phyloP scores from a whole-genome alignment of 2,113 vertebrate genomes.

The Albula glossodonta region DNA sequence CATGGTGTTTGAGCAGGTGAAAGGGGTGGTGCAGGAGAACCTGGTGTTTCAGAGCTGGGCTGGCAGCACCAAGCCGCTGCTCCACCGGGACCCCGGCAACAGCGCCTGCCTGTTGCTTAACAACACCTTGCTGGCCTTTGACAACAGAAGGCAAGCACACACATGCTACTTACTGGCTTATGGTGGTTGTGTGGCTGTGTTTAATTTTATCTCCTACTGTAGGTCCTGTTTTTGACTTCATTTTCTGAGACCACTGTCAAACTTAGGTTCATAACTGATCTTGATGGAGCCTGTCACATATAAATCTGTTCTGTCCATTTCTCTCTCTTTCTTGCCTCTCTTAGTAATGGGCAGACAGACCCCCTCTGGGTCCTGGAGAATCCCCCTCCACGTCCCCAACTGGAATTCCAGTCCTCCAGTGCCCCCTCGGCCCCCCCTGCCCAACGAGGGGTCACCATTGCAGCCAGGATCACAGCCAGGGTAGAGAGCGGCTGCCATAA shows the following conservation, averaged over 20 bases:
- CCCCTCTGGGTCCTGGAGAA: slow-evolving; percentile 73
- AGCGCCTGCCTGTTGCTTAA: slow-evolving; percentile 76
- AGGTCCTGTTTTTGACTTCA: neutral
- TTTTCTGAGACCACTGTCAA: neutral
- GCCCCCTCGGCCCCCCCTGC: slow-evolving; percentile 61
- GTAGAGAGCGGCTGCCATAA: slow-evolving; percentile 82
- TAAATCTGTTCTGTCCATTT: neutral
- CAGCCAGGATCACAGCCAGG: slow-evolving; percentile 78
- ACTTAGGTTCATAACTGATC: no score
- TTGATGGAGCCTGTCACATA: no score
- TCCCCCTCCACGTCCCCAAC: slow-evolving; percentile 77
- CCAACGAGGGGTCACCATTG: slow-evolving; percentile 72
- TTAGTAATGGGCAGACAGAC: slow-evolving; percentile 54
- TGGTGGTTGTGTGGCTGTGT: neutral
- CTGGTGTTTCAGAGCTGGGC: slow-evolving; percentile 82
- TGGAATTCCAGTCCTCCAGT: slow-evolving; percentile 60
- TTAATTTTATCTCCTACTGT: neutral
- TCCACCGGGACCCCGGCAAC: slow-evolving; percentile 68
- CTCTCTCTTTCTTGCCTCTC: neutral
- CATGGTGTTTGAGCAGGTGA: slow-evolving; percentile 75
- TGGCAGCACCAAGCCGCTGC: slow-evolving; percentile 69
- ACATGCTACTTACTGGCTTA: neutral
- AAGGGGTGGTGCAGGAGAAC: slow-evolving; percentile 85
- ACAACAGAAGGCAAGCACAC: slow-evolving; percentile 8
- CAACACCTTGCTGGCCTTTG: slow-evolving; percentile 72